Evolutionary conservation across 2,888 invertebrate genomes (phyloP), one percentile per base, ranked within the genome.

Genomic region (Vanessa cardui): DNA sequence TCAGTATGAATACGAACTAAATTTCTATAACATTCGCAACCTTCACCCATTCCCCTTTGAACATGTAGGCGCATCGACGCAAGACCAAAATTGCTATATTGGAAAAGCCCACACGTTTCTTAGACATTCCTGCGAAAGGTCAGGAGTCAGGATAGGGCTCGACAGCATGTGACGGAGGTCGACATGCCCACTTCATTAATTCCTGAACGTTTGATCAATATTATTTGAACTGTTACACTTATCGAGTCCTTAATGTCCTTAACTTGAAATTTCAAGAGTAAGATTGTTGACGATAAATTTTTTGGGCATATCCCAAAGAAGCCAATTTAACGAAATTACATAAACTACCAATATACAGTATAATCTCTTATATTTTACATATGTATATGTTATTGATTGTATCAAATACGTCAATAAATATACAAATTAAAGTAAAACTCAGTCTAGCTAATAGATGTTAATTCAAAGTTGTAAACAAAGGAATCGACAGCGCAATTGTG

Each of bases 171-270:
- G 91, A 92, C 90, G 83, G 84, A 87, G 92, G 92, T 92, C 87
- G 92, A 90, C 90, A 79, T 86, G 85, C 82, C 85, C 86, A 88
- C 89, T 92, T 92, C 91, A 92, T 92, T 92, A 92, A 91, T 92
- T 89, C 89, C 87, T 87, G 83, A 87, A 80, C 82, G 78, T 71
- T 79, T 85, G 88, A 87, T 89, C 87, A 88, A 88, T 87, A 71
- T 68, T 68, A 71, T 68, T 63, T 49, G 45, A 21, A 68, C 47
- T 62, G 44, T 45, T 56, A 46, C 9, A 56, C 18, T 18, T 39
- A 18, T 33, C 12, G 56, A 56, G 39, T 18, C n/a, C n/a, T n/a
- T n/a, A 39, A 39, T 18, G 18, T 52, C 16, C 26, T 18, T 56
- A 20, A 56, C 18, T 39, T 12, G 56, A 56, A 56, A n/a, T 39